Evolutionary conservation across 64 coral and sea anemone genomes (phyloP).

Genomic region (Trachythela sp.): DNA sequence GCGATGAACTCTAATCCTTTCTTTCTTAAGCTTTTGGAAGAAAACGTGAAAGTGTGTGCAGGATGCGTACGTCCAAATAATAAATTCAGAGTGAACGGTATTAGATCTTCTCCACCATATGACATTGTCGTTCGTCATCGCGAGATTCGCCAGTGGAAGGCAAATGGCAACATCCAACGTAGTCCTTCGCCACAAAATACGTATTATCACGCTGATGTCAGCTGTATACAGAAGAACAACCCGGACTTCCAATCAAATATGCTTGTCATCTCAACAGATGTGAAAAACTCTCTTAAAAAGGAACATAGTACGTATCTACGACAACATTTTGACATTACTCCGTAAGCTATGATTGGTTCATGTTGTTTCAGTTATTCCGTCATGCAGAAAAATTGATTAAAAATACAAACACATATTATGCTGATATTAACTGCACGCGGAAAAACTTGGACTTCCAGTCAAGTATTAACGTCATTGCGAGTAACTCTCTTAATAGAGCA

Average conservation of each 20-base stretch:
- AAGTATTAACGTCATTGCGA: no score
- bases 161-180: background rate
- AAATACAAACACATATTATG: no score
- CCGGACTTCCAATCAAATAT: background rate
- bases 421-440: no score
- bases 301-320: background rate
- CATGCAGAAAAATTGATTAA: no score
- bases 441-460: no score
- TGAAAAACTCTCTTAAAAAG: constrained; percentile 3
- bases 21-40: background rate
- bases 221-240: background rate
- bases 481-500: no score
- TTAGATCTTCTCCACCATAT: background rate
- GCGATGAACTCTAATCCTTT: background rate
- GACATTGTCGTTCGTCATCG: background rate
- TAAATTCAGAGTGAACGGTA: background rate
- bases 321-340: background rate
- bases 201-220: background rate
- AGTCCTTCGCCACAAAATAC: background rate
- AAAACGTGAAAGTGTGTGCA: background rate
- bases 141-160: background rate
- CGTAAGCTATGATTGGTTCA: no score
- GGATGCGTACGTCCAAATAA: constrained; percentile 10
- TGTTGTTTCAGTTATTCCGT: no score
- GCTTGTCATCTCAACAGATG: background rate